These are phyloP conservation scores for Channa striata DNA, from an alignment of 2,797 vertebrate genomes.

Conservation along the genomic window DNA sequence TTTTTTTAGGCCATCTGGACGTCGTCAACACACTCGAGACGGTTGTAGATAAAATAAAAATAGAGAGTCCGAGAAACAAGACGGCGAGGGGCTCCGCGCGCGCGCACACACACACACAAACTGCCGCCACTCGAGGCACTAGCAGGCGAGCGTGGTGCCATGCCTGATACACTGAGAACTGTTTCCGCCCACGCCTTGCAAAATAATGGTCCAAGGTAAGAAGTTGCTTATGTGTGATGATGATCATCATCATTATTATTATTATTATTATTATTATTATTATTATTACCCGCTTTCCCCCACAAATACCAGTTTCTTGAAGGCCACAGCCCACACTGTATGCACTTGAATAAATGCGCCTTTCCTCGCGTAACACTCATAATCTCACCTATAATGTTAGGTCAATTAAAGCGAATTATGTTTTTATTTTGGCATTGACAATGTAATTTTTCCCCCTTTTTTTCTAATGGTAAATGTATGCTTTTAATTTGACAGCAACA, in stretches of 20 bases:
- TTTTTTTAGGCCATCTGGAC: background rate
- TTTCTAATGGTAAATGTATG: background rate
- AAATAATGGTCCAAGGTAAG: background rate
- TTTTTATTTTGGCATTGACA: no score
- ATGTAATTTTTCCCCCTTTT: no score
- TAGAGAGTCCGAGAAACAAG: background rate
- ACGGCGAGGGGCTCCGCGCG: background rate
- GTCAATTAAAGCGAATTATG: no score
- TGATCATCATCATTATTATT: background rate
- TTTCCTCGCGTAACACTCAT: background rate
- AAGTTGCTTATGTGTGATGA: background rate
- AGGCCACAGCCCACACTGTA: fast-evolving
- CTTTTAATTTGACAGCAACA: conserved; percentile 35
- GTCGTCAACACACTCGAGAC: background rate
- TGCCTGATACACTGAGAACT: fast-evolving
- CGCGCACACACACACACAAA: no score
- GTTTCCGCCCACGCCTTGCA: conserved; percentile 19
- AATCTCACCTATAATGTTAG: background rate
- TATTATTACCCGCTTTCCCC: background rate
- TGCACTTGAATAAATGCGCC: no score
- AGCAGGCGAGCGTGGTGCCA: background rate
- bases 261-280: background rate
- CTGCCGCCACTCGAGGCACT: no score
- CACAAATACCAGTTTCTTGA: background rate
- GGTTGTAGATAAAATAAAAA: background rate